phyloP scores from a whole-genome alignment of 2,888 invertebrate genomes.

The Plutella xylostella region DNA sequence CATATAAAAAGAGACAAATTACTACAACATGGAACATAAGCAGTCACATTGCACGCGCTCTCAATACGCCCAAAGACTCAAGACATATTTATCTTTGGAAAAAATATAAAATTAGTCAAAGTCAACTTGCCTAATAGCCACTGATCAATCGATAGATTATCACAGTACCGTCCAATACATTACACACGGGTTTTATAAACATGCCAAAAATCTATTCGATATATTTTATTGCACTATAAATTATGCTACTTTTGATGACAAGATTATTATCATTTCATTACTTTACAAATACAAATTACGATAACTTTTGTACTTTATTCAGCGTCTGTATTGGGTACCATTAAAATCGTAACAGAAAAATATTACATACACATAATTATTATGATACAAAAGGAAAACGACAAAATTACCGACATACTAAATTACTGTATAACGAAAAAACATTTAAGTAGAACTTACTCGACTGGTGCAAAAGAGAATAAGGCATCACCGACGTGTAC shows the following conservation, averaged over 20 bases:
- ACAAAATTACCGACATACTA: conserved; percentile 29
- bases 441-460: conserved; percentile 14
- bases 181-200: background rate
- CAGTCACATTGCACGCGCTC: too few species aligned
- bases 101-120: conserved; percentile 19
- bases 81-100: too few species aligned
- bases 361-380: conserved; percentile 31
- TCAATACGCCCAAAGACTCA: too few species aligned
- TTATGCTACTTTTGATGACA: conserved; percentile 46
- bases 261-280: conserved; percentile 9
- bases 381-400: conserved; percentile 24
- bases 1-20: conserved; percentile 1
- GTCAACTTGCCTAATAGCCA: conserved; percentile 15
- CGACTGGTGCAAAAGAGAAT: conserved; percentile 23
- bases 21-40: too few species aligned
- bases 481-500: conserved; percentile 46
- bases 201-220: conserved; percentile 19
- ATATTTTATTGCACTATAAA: conserved; percentile 59
- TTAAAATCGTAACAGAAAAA: conserved; percentile 24
- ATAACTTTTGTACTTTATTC: conserved; percentile 53
- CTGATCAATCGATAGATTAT: conserved; percentile 22
- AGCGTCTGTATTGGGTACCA: conserved; percentile 23
- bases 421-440: conserved; percentile 14
- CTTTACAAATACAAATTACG: background rate
- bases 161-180: conserved; percentile 27